Percentiles rank a stretch among this genome's conserved stretches.
These are phyloP conservation scores for Ennomos fuscantarius DNA, from an alignment of 2,888 invertebrate species.

Conservation along the genomic window DNA sequence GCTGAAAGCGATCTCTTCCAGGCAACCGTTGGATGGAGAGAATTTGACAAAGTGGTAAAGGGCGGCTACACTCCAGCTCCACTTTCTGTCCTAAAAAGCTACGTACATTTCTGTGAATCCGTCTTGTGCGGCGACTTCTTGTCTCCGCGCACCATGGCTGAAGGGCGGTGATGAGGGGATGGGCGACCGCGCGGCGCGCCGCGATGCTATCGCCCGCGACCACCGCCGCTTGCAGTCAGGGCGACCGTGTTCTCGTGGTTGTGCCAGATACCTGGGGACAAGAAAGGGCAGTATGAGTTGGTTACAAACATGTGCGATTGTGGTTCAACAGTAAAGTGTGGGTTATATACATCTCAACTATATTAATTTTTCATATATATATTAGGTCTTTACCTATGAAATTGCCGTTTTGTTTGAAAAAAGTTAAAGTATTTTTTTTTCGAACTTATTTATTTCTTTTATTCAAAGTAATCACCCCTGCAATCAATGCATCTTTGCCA, in stretches of 20 bases:
- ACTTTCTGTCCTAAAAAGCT: neutral
- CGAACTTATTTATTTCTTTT: too few species aligned
- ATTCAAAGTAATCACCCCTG: too few species aligned
- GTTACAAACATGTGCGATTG: neutral
- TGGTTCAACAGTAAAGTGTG: neutral
- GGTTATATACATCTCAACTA: too few species aligned
- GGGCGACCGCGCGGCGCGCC: constrained; percentile 68
- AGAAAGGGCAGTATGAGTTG: neutral
- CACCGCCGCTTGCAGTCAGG: constrained; percentile 65
- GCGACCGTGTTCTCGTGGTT: constrained; percentile 77
- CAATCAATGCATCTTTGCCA: too few species aligned
- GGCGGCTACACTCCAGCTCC: too few species aligned
- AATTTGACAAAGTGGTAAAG: too few species aligned
- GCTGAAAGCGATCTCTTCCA: too few species aligned
- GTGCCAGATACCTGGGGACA: constrained; percentile 75
- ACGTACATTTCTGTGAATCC: constrained; percentile 82
- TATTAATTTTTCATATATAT: too few species aligned
- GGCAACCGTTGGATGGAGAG: too few species aligned
- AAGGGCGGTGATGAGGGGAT: constrained; percentile 56
- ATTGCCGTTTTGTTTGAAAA: too few species aligned
- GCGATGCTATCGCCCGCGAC: constrained; percentile 79
- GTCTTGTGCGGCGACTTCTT: constrained; percentile 79
- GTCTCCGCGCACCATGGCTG: constrained; percentile 80
- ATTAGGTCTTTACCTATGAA: too few species aligned
- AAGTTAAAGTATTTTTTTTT: too few species aligned